phyloP scores from a whole-genome alignment of 2,888 invertebrate genomes.

The Yponomeuta evonymella region DNA sequence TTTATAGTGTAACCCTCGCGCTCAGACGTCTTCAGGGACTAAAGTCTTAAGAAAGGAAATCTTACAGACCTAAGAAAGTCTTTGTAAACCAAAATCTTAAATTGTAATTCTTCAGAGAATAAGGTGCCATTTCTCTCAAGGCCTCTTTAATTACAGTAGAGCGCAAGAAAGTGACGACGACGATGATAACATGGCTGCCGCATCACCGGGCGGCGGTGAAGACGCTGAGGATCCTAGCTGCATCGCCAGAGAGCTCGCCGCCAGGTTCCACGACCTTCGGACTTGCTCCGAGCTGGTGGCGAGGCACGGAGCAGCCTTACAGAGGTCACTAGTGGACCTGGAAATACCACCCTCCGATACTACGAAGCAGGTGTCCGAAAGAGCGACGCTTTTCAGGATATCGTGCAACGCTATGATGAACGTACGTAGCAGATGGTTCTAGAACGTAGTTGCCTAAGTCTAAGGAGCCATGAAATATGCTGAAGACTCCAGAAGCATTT shows the following conservation, averaged over 20 bases:
- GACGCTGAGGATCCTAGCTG: constrained; percentile 76
- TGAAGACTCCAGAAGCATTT: too few relatives aligned
- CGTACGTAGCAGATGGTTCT: constrained; percentile 54
- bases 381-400: constrained; percentile 96
- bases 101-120: not conserved
- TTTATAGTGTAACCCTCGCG: too few relatives aligned
- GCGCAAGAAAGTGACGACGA: constrained; percentile 86
- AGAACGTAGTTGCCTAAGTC: constrained; percentile 58
- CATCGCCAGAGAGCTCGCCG: constrained; percentile 83
- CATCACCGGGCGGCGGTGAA: constrained; percentile 62
- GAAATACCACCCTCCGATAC: constrained; percentile 84
- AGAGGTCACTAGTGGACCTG: constrained; percentile 85
- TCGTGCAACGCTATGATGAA: constrained; percentile 98
- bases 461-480: too few relatives aligned
- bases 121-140: constrained; percentile 1
- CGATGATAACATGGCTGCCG: constrained; percentile 75
- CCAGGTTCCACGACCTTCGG: constrained; percentile 90
- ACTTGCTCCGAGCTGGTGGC: constrained; percentile 94
- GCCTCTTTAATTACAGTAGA: constrained; percentile 52
- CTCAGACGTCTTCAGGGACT: too few relatives aligned
- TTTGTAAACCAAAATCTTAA: too few relatives aligned
- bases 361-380: constrained; percentile 92
- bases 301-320: constrained; percentile 90
- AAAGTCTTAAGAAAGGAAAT: too few relatives aligned
- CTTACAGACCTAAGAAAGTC: too few relatives aligned